A percentile compares a stretch with the other conserved stretches of the same genome.
phyloP scores from a whole-genome alignment of 1,140 invertebrate genomes.

The Bombyx mandarina region DNA sequence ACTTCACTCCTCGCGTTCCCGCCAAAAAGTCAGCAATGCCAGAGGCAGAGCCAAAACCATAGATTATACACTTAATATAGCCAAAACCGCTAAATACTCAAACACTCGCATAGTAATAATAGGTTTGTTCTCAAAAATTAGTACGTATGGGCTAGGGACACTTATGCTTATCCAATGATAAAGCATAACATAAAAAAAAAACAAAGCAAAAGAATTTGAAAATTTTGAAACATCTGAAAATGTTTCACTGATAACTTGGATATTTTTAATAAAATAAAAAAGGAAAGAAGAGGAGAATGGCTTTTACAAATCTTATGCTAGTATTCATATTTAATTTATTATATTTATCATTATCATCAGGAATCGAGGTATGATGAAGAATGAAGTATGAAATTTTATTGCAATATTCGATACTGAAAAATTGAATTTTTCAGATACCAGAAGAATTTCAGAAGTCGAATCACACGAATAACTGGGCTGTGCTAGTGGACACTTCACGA shows the following conservation, averaged over 20 bases:
- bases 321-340: background rate
- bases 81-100: too few relatives aligned
- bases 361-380: slow-evolving; percentile 7
- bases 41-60: too few relatives aligned
- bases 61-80: too few relatives aligned
- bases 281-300: background rate
- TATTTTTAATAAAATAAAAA: too few relatives aligned
- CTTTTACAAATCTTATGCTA: slow-evolving; percentile 6
- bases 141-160: too few relatives aligned
- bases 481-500: slow-evolving; percentile 96
- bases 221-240: slow-evolving; percentile 9
- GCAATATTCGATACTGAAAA: background rate
- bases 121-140: too few relatives aligned
- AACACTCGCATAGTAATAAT: too few relatives aligned
- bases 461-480: slow-evolving; percentile 99
- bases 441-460: slow-evolving; percentile 64
- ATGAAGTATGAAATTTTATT: background rate
- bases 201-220: background rate
- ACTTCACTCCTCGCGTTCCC: too few relatives aligned
- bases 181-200: too few relatives aligned
- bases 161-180: too few relatives aligned
- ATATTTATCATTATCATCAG: background rate
- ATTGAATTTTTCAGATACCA: slow-evolving; percentile 44
- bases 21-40: too few relatives aligned
- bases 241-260: background rate